These are phyloP conservation scores for Mugil cephalus DNA, from an alignment of 2,113 vertebrate genomes.

Conservation along the genomic window DNA sequence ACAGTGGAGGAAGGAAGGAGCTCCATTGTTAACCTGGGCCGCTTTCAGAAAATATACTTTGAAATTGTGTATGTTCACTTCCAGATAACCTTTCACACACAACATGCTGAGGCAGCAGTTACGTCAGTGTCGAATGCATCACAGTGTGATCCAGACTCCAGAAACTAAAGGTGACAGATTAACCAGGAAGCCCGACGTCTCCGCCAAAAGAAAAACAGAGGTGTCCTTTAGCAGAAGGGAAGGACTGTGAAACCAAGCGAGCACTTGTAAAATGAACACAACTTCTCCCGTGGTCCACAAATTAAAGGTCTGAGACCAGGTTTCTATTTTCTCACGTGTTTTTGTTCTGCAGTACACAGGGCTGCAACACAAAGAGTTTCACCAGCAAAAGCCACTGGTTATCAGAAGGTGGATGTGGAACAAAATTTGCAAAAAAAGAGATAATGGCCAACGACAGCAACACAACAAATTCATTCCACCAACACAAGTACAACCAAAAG, in stretches of 20 bases:
- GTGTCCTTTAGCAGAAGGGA: neutral
- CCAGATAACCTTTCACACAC: slow-evolving; percentile 60
- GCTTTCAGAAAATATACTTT: slow-evolving; percentile 25
- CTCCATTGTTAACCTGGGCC: slow-evolving; percentile 33
- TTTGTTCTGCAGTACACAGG: slow-evolving; percentile 46
- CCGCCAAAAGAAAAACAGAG: neutral
- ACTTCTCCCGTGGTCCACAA: neutral
- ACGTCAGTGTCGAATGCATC: neutral
- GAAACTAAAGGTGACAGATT: slow-evolving; percentile 1
- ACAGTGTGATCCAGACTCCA: neutral
- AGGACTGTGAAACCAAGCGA: neutral
- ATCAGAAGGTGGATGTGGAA: no score
- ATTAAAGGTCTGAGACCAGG: slow-evolving; percentile 13
- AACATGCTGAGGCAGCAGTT: neutral
- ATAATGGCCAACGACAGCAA: no score
- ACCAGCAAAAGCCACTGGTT: no score
- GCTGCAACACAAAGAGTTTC: neutral
- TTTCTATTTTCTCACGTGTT: slow-evolving; percentile 39
- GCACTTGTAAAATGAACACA: neutral
- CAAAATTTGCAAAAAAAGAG: no score
- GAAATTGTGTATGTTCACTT: slow-evolving; percentile 11
- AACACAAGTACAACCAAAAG: no score
- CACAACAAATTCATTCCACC: no score
- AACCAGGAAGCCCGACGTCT: neutral
- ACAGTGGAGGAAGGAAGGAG: slow-evolving; percentile 47